These are phyloP conservation scores for Cinclus cinclus DNA, from an alignment of 2,113 vertebrate genomes.

Conservation along the genomic window DNA sequence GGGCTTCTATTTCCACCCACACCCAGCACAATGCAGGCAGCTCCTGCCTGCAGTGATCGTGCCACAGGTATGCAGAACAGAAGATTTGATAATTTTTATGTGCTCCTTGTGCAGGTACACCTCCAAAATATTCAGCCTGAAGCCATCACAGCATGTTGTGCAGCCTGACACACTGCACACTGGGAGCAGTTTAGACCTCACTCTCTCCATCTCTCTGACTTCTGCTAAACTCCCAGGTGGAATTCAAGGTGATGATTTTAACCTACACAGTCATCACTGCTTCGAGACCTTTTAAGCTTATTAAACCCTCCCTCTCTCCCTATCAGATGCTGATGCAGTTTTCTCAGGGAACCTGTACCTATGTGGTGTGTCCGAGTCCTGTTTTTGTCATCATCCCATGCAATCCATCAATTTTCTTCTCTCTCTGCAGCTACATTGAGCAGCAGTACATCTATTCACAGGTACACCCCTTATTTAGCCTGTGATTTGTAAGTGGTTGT, in stretches of 20 bases:
- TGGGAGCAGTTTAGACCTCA: neutral
- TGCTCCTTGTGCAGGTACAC: neutral
- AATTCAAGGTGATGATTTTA: constrained; percentile 26
- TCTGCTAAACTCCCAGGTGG: neutral
- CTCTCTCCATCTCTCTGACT: neutral
- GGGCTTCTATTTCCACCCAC: neutral
- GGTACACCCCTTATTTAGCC: neutral
- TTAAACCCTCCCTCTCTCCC: neutral
- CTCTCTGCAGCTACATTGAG: neutral
- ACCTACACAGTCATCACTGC: neutral
- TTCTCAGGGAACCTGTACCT: neutral
- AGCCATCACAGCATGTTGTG: neutral
- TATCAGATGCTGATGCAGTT: neutral
- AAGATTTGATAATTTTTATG: neutral
- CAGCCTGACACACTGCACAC: neutral
- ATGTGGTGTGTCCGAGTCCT: neutral
- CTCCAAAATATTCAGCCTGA: neutral
- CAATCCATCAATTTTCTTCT: neutral
- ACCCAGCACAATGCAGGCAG: neutral
- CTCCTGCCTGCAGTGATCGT: neutral
- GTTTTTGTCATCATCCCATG: neutral
- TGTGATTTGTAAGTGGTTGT: constrained; percentile 10
- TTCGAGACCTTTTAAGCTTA: neutral
- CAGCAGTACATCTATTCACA: constrained; percentile 4
- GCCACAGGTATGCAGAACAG: neutral